Evolutionary conservation across 1,140 invertebrate genomes (phyloP).

Genomic region (Mercenaria mercenaria): DNA sequence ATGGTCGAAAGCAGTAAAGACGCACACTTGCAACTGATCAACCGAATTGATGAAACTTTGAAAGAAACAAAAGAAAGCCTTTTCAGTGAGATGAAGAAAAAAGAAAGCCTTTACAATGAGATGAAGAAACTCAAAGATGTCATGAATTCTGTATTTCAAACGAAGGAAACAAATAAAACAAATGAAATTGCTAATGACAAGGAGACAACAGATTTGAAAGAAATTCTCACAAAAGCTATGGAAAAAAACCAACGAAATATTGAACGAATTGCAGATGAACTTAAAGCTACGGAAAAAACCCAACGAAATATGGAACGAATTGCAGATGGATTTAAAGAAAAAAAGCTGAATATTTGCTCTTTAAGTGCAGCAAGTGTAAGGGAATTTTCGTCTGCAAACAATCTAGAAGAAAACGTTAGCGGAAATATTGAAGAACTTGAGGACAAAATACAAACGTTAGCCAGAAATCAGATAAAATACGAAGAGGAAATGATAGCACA

Average conservation of each 20-base stretch:
- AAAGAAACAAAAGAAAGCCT: not conserved
- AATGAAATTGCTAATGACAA: not conserved
- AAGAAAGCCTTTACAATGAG: not conserved
- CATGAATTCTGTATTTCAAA: not conserved
- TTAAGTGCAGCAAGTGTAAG: not conserved
- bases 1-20: not conserved
- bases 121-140: not conserved
- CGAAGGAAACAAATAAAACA: not conserved
- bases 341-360: not conserved
- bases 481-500: not conserved
- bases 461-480: not conserved
- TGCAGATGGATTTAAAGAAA: not conserved
- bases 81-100: too few species aligned
- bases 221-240: not conserved
- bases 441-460: not conserved
- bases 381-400: not conserved
- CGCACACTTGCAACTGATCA: not conserved
- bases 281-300: not conserved
- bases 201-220: not conserved
- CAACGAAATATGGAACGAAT: not conserved
- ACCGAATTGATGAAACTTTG: not conserved
- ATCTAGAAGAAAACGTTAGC: not conserved
- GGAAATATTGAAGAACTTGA: not conserved
- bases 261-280: not conserved
- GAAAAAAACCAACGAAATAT: not conserved